phyloP scores from a whole-genome alignment of 2,113 vertebrate genomes.

The Physeter macrocephalus region DNA sequence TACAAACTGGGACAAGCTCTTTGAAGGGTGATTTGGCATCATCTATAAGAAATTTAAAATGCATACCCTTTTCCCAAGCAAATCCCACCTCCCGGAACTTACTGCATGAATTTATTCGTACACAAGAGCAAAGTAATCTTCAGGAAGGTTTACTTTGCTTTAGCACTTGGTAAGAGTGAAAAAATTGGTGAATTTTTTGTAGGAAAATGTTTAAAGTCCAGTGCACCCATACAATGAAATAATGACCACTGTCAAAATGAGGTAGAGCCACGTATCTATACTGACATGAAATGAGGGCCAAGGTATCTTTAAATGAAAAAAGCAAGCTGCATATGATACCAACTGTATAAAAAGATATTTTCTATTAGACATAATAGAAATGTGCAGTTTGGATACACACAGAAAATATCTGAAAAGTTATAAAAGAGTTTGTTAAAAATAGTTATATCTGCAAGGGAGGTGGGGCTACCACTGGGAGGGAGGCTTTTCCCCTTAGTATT shows the following conservation, averaged over 20 bases:
- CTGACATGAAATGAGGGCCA: background rate
- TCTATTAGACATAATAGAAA: background rate
- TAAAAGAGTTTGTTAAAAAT: background rate
- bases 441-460: background rate
- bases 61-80: background rate
- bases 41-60: background rate
- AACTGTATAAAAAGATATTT: background rate
- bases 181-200: background rate
- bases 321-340: background rate
- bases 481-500: background rate
- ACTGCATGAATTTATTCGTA: background rate
- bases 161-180: background rate
- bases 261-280: background rate
- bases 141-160: background rate
- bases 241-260: background rate
- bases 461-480: background rate
- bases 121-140: background rate
- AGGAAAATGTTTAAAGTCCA: background rate
- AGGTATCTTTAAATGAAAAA: background rate
- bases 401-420: background rate
- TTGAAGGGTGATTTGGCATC: background rate
- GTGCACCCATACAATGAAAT: background rate
- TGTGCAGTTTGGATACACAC: background rate
- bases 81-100: background rate
- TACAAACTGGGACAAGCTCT: background rate